Conservation (phyloP, 2,888 invertebrate genomes). For the Pristionchus japonicus region DNA sequence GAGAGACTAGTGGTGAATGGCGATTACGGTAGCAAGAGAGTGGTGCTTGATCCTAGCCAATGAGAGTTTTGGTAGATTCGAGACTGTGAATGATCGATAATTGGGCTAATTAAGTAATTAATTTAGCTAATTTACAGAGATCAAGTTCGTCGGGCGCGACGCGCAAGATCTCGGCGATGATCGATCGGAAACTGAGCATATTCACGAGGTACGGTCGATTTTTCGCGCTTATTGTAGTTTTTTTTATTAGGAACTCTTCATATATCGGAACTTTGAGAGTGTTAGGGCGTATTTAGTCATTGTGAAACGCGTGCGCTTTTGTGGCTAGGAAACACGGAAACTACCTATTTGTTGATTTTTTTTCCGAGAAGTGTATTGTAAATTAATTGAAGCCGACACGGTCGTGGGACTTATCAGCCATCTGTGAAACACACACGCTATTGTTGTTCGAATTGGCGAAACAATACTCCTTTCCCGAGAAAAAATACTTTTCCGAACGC, state of each 20-base stretch:
- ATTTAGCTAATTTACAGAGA: slow-evolving; percentile 61
- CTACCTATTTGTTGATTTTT: too few relatives aligned
- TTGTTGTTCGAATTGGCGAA: background rate
- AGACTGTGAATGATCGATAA: background rate
- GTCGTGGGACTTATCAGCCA: too few relatives aligned
- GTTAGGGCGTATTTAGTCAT: too few relatives aligned
- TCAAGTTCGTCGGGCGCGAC: slow-evolving; percentile 73
- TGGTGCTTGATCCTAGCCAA: background rate
- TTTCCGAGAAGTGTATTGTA: background rate
- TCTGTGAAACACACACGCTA: too few relatives aligned
- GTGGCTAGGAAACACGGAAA: too few relatives aligned
- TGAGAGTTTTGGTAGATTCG: background rate
- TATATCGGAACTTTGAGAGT: too few relatives aligned
- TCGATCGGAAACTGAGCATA: slow-evolving; percentile 73
- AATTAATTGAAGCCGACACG: too few relatives aligned
- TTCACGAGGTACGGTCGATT: slow-evolving; percentile 65
- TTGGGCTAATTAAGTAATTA: background rate
- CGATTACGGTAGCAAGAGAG: background rate
- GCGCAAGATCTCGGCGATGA: slow-evolving; percentile 74
- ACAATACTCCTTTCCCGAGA: background rate
- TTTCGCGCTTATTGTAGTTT: too few relatives aligned
- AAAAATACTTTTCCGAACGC: too few relatives aligned
- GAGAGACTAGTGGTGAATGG: background rate
- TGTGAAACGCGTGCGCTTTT: too few relatives aligned
- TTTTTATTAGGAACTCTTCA: too few relatives aligned